Evolutionary conservation across 1,140 invertebrate genomes (phyloP), one percentile per base, ranked within the genome.

Genomic region (Macrobrachium nipponense): DNA sequence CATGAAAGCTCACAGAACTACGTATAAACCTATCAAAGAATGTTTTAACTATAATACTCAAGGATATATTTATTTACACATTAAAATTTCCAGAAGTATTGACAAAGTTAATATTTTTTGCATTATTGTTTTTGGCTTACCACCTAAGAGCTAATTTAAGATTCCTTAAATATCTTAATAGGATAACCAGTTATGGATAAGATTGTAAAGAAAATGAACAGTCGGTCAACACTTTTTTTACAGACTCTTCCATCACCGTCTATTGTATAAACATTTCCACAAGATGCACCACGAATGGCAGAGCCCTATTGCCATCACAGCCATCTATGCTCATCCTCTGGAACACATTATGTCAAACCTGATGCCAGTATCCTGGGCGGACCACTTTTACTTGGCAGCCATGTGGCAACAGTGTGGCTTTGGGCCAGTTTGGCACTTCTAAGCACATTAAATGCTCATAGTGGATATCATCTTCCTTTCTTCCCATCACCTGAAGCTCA

Each of bases 401-500:
- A 98, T 91, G 94, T 97, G 44, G 94, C 95, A 36, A 96, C 95
- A 5, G 93, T 95, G 51, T 97, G 95, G 94, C 90, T 97, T 27
- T 97, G 96, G 96, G 96, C 96, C 89, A 93, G 93, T 1, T 89
- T 97, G 64, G 96, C 95, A 6, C 94, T 96, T 83, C 90, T 96
- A 14, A 95, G 95, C 5, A 97, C 96, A 0, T 93, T 97, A 10
- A 96, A 97, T 89, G 94, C 96, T 20, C 97, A 98, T 90, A 96
- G 95, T 72, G 97, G 97, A 10, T 97, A 97, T 90, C 96, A 98
- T 91, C 92, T 97, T 89, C 97, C 97, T 0, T 95, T 97, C 89
- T 94, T 97, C 89, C 95, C 96, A 11, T 97, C 96, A 43, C 96
- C 96, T n/a, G 96, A 97, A 91, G 95, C 95, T 3, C 97, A 98